Evolutionary conservation across 1,140 invertebrate genomes (phyloP).

Genomic region (Armadillidium nasatum): DNA sequence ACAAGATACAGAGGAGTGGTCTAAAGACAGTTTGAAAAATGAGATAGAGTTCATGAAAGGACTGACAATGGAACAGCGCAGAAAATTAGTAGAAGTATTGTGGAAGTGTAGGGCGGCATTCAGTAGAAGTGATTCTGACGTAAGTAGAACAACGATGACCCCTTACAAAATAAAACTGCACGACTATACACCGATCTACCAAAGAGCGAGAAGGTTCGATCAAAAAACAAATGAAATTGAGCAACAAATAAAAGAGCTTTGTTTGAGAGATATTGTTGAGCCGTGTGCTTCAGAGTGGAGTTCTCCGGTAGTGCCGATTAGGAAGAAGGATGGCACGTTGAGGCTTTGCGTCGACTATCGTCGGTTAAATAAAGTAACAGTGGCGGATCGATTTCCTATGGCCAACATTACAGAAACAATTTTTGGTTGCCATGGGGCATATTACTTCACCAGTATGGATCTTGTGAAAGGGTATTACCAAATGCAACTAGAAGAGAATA

Average conservation of each 20-base stretch:
- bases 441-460: conserved; percentile 7
- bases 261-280: neutral
- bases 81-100: neutral
- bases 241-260: neutral
- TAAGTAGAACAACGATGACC: neutral
- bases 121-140: neutral
- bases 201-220: neutral
- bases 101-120: neutral
- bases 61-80: too few species aligned
- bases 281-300: neutral
- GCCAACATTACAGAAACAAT: conserved; percentile 6
- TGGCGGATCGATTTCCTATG: neutral
- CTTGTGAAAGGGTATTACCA: too few species aligned
- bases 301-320: conserved; percentile 1
- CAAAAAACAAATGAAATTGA: too few species aligned
- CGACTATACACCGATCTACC: conserved; percentile 10
- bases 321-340: conserved; percentile 16
- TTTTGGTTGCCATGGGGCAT: neutral
- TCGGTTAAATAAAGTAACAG: conserved; percentile 6
- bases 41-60: too few species aligned
- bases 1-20: too few species aligned
- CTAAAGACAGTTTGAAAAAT: too few species aligned
- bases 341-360: conserved; percentile 14
- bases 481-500: too few species aligned
- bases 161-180: neutral